Conservation (phyloP, 1,140 invertebrate species). For the Aporrectodea caliginosa region DNA sequence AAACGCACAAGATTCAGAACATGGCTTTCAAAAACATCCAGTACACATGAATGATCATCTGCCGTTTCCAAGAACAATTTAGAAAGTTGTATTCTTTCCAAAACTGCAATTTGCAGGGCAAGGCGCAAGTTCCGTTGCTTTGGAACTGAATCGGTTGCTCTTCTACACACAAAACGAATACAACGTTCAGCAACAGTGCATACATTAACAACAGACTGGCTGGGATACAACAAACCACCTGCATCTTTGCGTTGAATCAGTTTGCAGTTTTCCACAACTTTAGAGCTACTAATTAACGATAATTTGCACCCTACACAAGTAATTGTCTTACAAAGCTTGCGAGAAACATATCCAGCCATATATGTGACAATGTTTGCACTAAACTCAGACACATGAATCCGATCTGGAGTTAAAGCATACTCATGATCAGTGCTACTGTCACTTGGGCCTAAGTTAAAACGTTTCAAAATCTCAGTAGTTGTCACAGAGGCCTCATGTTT, state of each 20-base stretch:
- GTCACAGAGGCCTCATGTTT: background rate
- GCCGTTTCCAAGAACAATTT: background rate
- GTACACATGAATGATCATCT: background rate
- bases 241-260: background rate
- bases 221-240: background rate
- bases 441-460: background rate
- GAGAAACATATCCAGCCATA: background rate
- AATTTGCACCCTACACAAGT: background rate
- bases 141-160: background rate
- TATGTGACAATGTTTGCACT: background rate
- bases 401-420: background rate
- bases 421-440: background rate
- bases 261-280: background rate
- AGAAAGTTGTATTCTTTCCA: background rate
- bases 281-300: background rate
- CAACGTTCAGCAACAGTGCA: background rate
- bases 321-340: background rate
- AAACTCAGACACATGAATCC: background rate
- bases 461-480: background rate
- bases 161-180: background rate
- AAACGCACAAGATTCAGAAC: background rate
- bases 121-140: background rate
- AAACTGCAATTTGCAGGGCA: background rate
- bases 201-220: background rate
- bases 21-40: background rate